Conservation (phyloP, 2,113 vertebrate genomes). For the Nibea albiflora region DNA sequence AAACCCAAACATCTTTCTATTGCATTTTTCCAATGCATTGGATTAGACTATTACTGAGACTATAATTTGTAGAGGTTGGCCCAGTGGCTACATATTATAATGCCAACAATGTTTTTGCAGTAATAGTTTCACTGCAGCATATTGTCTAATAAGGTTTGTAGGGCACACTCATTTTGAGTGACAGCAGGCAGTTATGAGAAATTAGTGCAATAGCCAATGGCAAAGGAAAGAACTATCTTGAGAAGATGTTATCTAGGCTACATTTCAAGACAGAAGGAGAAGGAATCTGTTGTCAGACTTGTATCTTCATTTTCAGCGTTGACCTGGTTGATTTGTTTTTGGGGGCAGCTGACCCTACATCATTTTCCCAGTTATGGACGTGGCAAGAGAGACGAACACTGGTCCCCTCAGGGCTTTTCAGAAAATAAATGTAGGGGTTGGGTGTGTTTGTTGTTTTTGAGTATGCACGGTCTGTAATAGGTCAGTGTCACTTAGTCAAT, state of each 20-base stretch:
- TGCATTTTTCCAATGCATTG: background rate
- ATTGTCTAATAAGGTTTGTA: constrained; percentile 68
- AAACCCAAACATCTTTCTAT: background rate
- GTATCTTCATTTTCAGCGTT: constrained; percentile 48
- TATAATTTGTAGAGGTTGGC: background rate
- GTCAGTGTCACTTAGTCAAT: background rate
- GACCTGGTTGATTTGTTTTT: constrained; percentile 45
- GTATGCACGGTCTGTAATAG: background rate
- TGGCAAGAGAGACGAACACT: constrained; percentile 14
- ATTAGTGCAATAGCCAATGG: constrained; percentile 73
- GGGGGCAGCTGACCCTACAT: constrained; percentile 14
- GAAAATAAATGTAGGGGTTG: background rate
- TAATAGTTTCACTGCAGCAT: background rate
- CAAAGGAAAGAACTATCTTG: constrained; percentile 57
- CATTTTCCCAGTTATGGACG: constrained; percentile 6
- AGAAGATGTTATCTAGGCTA: constrained; percentile 66
- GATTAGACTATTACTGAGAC: background rate
- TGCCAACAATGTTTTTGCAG: background rate
- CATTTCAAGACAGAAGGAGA: constrained; percentile 25
- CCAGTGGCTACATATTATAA: background rate
- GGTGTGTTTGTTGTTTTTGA: constrained; percentile 29
- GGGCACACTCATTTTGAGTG: constrained; percentile 65
- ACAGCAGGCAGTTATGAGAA: constrained; percentile 68
- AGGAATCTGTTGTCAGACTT: constrained; percentile 24
- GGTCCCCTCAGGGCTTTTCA: background rate